phyloP scores from a whole-genome alignment of 2,797 vertebrate species.

The Karalla daura region DNA sequence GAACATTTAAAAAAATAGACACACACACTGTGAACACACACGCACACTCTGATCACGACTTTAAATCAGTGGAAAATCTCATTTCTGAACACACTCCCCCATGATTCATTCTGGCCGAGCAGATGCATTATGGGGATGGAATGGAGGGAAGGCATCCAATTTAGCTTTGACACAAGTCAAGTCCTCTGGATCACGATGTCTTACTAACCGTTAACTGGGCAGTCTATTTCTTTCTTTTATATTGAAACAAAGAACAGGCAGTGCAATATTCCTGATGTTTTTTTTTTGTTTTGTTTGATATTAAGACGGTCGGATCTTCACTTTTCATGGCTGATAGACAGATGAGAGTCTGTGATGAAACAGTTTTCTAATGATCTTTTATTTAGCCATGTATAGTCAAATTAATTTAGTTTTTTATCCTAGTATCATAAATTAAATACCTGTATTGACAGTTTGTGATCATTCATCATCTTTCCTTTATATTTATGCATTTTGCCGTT shows the following conservation, averaged over 20 bases:
- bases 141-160: slow-evolving; percentile 44
- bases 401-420: background rate
- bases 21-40: slow-evolving; percentile 24
- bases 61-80: slow-evolving; percentile 61
- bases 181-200: slow-evolving; percentile 29
- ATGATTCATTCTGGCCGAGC: slow-evolving; percentile 56
- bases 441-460: background rate
- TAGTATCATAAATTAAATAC: background rate
- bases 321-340: background rate
- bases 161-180: slow-evolving; percentile 16
- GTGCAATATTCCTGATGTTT: slow-evolving; percentile 4
- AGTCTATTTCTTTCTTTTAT: slow-evolving; percentile 1
- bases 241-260: slow-evolving; percentile 1
- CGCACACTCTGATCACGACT: slow-evolving; percentile 28
- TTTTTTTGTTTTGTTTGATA: slow-evolving; percentile 15
- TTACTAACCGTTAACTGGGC: slow-evolving; percentile 41
- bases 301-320: background rate
- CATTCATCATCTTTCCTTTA: too few species aligned
- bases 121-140: slow-evolving; percentile 55
- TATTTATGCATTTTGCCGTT: background rate
- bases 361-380: background rate
- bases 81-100: slow-evolving; percentile 22
- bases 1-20: slow-evolving; percentile 14
- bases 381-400: background rate
- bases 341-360: background rate